These are phyloP conservation scores for Grus americana DNA, from an alignment of 2,113 vertebrate species.

Conservation along the genomic window DNA sequence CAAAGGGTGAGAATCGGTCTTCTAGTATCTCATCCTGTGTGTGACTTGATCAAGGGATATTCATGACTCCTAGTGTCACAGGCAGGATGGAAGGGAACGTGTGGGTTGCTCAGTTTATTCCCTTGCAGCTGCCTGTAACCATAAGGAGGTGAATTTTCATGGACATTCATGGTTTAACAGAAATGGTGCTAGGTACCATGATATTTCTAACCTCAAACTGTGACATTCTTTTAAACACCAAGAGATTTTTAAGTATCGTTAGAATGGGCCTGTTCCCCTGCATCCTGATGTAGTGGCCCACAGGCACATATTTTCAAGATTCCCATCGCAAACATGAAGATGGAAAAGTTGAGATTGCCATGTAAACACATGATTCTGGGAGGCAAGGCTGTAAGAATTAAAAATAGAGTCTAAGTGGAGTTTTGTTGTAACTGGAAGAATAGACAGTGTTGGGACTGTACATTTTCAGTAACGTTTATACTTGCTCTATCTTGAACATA, in stretches of 20 bases:
- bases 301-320: background rate
- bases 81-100: background rate
- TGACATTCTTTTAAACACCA: background rate
- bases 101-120: background rate
- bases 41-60: constrained; percentile 8
- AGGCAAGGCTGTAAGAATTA: background rate
- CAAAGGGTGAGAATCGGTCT: constrained; percentile 12
- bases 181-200: background rate
- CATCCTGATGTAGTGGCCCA: background rate
- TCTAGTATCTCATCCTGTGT: constrained; percentile 35
- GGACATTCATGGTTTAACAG: background rate
- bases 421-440: background rate
- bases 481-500: background rate
- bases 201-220: background rate
- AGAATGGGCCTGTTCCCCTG: background rate
- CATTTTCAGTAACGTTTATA: background rate
- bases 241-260: background rate
- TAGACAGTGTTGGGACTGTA: fast-evolving
- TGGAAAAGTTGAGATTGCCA: background rate
- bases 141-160: background rate
- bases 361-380: background rate
- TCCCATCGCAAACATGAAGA: background rate
- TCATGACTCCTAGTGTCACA: background rate
- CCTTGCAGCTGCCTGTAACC: background rate
- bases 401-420: background rate